Evolutionary conservation across 2,888 invertebrate species (phyloP).

Genomic region (Lamproptera curius): DNA sequence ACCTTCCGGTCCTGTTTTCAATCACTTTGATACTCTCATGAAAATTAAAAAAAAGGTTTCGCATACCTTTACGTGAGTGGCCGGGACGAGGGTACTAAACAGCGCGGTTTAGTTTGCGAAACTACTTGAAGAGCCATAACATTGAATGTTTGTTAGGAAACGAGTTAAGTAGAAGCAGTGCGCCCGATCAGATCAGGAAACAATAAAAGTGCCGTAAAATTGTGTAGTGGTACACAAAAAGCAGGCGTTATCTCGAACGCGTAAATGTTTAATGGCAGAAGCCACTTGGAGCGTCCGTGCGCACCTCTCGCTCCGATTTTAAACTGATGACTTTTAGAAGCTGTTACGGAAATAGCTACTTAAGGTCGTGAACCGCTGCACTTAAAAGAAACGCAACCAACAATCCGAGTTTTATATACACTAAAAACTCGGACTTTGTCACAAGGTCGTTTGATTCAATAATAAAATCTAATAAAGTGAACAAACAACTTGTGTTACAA

Average conservation of each 20-base stretch:
- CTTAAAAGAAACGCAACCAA: constrained; percentile 48
- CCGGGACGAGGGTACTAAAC: constrained; percentile 8
- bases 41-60: neutral
- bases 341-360: constrained; percentile 65
- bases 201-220: constrained; percentile 69
- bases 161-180: constrained; percentile 46
- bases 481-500: no score
- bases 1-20: neutral
- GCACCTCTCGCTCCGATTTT: constrained; percentile 61
- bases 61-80: neutral
- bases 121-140: constrained; percentile 37
- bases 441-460: no score
- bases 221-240: constrained; percentile 61
- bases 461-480: no score
- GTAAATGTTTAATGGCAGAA: constrained; percentile 68
- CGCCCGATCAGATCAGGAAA: constrained; percentile 55
- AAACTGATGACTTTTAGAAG: constrained; percentile 69
- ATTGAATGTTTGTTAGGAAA: constrained; percentile 52
- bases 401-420: constrained; percentile 3
- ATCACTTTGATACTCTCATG: constrained; percentile 1
- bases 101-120: constrained; percentile 3
- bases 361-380: constrained; percentile 50
- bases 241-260: constrained; percentile 63
- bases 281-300: constrained; percentile 46
- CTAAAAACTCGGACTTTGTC: no score